Evolutionary conservation across 2,888 invertebrate species (phyloP).

Genomic region (Phyllotreta cruciferae): DNA sequence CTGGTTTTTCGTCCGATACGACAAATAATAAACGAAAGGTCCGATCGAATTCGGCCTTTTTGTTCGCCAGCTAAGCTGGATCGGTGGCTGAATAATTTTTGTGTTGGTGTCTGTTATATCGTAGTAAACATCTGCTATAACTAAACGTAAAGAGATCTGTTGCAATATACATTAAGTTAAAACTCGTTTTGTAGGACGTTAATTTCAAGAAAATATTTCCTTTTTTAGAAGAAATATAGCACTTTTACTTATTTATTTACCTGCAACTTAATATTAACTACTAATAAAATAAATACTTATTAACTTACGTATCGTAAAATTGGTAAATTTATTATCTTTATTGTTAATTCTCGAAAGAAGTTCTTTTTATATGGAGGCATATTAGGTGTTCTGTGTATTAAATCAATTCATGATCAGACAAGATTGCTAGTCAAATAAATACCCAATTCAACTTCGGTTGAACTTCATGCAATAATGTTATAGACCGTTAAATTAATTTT

Average conservation of each 20-base stretch:
- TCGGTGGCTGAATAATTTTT: slow-evolving; percentile 1
- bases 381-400: no score
- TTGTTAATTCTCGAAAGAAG: no score
- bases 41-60: slow-evolving; percentile 8
- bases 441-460: no score
- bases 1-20: background rate
- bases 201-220: slow-evolving; percentile 6
- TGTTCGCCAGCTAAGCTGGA: background rate
- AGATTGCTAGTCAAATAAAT: no score
- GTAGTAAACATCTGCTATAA: background rate
- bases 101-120: slow-evolving; percentile 6
- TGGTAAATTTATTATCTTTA: no score
- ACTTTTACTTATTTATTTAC: no score
- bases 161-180: slow-evolving; percentile 5
- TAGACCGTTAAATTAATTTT: slow-evolving; percentile 2
- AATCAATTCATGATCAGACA: no score
- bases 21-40: slow-evolving; percentile 3
- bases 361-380: no score
- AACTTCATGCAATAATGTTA: no score
- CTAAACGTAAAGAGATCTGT: slow-evolving; percentile 1
- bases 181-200: slow-evolving; percentile 15
- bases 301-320: no score
- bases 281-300: no score
- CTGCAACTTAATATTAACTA: no score
- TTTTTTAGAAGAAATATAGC: slow-evolving; percentile 1